Conservation (phyloP, 2,888 invertebrate genomes). For the Anthophora plumipes region DNA sequence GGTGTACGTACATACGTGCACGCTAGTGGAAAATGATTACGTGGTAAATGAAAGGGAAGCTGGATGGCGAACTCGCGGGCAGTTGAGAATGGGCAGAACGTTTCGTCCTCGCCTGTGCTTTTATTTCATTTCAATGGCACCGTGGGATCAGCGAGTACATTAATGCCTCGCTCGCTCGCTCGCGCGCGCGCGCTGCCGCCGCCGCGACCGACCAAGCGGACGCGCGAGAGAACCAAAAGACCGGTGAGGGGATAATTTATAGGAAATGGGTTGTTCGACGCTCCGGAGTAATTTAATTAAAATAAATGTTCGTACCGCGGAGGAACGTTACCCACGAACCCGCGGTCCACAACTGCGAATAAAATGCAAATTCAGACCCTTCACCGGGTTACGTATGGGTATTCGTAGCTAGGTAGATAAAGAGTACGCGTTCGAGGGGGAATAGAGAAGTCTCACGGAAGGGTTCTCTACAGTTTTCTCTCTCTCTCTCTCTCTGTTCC, state of each 20-base stretch:
- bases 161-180: constrained; percentile 78
- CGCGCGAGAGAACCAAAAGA: constrained; percentile 68
- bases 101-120: constrained; percentile 80
- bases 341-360: constrained; percentile 81
- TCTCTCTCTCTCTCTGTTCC: constrained; percentile 39
- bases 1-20: constrained; percentile 68
- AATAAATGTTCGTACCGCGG: constrained; percentile 83
- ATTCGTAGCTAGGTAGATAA: constrained; percentile 69
- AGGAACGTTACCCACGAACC: constrained; percentile 73
- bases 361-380: constrained; percentile 85
- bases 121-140: constrained; percentile 84
- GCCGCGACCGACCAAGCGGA: constrained; percentile 24
- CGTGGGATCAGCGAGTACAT: constrained; percentile 83
- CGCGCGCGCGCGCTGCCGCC: constrained; percentile 29
- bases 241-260: constrained; percentile 84
- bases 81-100: constrained; percentile 76
- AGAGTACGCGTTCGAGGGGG: constrained; percentile 60
- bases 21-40: constrained; percentile 82
- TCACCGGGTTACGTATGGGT: constrained; percentile 71
- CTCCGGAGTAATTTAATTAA: constrained; percentile 85
- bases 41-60: constrained; percentile 83
- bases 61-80: constrained; percentile 70
- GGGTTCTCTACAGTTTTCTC: constrained; percentile 45
- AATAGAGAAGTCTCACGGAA: constrained; percentile 55
- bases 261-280: constrained; percentile 85